A percentile compares a stretch with the other conserved stretches of the same genome.
phyloP scores from a whole-genome alignment of 2,113 vertebrate genomes.

The Stomatorhinus ivindoensis region DNA sequence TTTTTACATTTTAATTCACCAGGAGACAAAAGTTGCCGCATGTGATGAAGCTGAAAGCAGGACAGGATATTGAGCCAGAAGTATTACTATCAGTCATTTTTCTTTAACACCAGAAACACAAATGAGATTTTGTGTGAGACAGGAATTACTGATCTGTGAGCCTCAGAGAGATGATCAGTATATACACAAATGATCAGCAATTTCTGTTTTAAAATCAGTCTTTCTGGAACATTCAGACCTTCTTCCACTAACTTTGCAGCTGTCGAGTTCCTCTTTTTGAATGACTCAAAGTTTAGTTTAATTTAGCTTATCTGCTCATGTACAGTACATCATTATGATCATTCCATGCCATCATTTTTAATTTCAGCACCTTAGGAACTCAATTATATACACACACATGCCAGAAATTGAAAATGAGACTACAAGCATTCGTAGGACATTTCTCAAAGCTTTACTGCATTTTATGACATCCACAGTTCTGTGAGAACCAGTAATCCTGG shows the following conservation, averaged over 20 bases:
- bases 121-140: not conserved
- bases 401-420: not conserved
- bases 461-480: not conserved
- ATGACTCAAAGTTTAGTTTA: not conserved
- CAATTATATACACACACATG: not conserved
- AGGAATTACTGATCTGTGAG: not conserved
- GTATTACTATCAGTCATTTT: not conserved
- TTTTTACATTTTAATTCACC: not conserved
- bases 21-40: not conserved
- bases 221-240: not conserved
- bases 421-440: not conserved
- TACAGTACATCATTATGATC: not conserved
- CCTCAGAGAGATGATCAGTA: not conserved
- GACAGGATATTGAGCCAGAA: not conserved
- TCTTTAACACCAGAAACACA: not conserved
- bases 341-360: not conserved
- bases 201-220: not conserved
- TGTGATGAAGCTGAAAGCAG: not conserved
- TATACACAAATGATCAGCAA: not conserved
- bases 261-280: not conserved
- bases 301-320: not conserved
- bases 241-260: not conserved
- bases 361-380: not conserved
- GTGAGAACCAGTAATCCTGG: not conserved
- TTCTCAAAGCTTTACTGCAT: not conserved